phyloP scores from a whole-genome alignment of 2,113 vertebrate genomes.

The Nothobranchius kuhntae region DNA sequence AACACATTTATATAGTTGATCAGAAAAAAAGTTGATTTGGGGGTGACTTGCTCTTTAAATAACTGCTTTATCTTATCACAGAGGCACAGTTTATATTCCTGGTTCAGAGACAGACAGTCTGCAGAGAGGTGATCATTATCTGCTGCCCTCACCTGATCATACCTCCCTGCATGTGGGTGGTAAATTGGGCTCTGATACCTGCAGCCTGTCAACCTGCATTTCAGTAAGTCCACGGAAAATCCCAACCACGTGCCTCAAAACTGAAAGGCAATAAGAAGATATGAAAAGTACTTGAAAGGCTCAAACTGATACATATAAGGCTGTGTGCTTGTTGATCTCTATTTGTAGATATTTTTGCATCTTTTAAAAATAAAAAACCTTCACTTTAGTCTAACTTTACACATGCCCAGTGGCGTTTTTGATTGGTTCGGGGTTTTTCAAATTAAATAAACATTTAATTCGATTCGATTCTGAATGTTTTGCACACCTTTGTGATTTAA shows the following conservation, averaged over 20 bases:
- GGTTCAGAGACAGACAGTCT: conserved; percentile 65
- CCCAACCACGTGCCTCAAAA: conserved; percentile 10
- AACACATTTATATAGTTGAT: too few species aligned
- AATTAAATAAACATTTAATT: too few species aligned
- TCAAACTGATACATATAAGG: background rate
- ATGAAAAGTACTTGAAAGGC: conserved; percentile 3
- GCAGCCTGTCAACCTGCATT: conserved; percentile 6
- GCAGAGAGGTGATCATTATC: conserved; percentile 69
- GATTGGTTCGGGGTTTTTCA: too few species aligned
- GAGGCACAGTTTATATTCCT: background rate
- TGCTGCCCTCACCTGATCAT: conserved; percentile 49
- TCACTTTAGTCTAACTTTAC: too few species aligned
- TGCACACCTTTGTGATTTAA: too few species aligned
- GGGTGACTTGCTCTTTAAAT: too few species aligned
- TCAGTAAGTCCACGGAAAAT: conserved; percentile 24
- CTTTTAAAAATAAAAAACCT: too few species aligned
- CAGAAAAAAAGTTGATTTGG: too few species aligned
- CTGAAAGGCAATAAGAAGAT: conserved; percentile 8
- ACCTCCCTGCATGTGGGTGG: conserved; percentile 54
- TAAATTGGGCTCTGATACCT: conserved; percentile 39
- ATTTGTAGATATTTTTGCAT: too few species aligned
- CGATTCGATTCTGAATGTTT: too few species aligned
- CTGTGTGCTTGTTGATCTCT: too few species aligned
- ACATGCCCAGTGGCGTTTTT: too few species aligned
- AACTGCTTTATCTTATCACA: background rate